Evolutionary conservation across 2,797 vertebrate genomes (phyloP), one percentile per base, ranked within the genome.

Genomic region (Brachymystax lenok): DNA sequence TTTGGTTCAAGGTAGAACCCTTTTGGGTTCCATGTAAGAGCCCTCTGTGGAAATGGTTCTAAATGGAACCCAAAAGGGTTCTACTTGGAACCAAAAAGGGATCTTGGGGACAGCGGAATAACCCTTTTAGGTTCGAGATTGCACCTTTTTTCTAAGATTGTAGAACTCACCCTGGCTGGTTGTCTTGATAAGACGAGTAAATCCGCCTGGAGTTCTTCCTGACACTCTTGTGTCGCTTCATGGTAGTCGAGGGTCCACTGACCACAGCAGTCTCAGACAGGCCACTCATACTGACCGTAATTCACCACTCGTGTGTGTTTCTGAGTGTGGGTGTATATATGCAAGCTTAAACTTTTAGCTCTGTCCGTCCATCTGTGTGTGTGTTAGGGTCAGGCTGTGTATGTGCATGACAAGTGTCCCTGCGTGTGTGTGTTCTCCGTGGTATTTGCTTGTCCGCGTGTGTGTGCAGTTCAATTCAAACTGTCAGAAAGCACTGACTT

Each of bases 131-230:
- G 10, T 46, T 46, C 10, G 3, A 46, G 40, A 13, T 13, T 13
- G 3, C 40, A 46, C 10, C 10, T 46, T 46, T 46, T 13, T 2
- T 59, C 19, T 19, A 59, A 67, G 27, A 28, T 24, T 33, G 27
- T 66, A 76, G 28, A 21, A 79, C 95, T 94, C 87, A 97, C 97
- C 95, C 95, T 78, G 93, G 91, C 40, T 95, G 93, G 0, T 94
- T 93, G 79, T 96, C 92, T 82, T 92, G 93, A 90, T 94, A 97
- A 1, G 91, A 82, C 28, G 93, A 93, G 84, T 94, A 96, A 86
- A 95, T 94, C 86, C 94, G 92, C 79, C 8, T 91, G 79, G 93
- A 93, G n/a, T 95, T 96, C 69, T 95, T 94, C 82, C 95, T 94
- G 72, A 93, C 85, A 16, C 93, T 95, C 74, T 94, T 95, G 59